These are phyloP conservation scores for Trichonephila clavata DNA, from an alignment of 1,140 invertebrate genomes.

Conservation along the genomic window DNA sequence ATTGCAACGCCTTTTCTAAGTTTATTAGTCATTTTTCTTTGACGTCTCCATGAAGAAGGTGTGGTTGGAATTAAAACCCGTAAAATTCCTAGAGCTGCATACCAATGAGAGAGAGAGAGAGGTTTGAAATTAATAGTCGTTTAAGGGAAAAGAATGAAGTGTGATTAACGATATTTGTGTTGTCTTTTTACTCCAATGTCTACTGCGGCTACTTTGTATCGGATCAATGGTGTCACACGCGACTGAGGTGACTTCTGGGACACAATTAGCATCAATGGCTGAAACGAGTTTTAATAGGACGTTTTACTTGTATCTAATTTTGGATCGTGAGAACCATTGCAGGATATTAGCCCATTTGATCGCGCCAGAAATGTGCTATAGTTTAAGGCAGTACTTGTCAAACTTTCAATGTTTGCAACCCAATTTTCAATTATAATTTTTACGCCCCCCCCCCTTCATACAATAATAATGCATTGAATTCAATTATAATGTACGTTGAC, in stretches of 20 bases:
- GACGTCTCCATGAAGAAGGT: slow-evolving; percentile 36
- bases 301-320: not conserved
- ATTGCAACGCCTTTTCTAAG: slow-evolving; percentile 59
- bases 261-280: not conserved
- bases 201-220: slow-evolving; percentile 21
- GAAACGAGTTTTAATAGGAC: not conserved
- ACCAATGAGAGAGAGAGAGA: slow-evolving; percentile 45
- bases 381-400: too few relatives aligned
- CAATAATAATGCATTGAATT: too few relatives aligned
- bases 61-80: slow-evolving; percentile 58
- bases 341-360: too few relatives aligned
- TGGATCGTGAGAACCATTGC: too few relatives aligned
- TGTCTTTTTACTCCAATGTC: slow-evolving; percentile 7
- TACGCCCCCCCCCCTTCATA: too few relatives aligned
- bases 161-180: slow-evolving; percentile 40
- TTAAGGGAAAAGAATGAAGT: slow-evolving; percentile 14
- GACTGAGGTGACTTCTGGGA: not conserved
- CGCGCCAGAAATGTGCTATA: too few relatives aligned
- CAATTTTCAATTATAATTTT: too few relatives aligned
- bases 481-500: too few relatives aligned
- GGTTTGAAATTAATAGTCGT: slow-evolving; percentile 47
- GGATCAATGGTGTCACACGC: not conserved
- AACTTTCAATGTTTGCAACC: too few relatives aligned
- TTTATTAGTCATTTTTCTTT: slow-evolving; percentile 51
- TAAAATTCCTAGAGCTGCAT: slow-evolving; percentile 15